Evolutionary conservation across 2,113 vertebrate genomes (phyloP), one percentile per base, ranked within the genome.

Genomic region (Bagarius yarrelli): DNA sequence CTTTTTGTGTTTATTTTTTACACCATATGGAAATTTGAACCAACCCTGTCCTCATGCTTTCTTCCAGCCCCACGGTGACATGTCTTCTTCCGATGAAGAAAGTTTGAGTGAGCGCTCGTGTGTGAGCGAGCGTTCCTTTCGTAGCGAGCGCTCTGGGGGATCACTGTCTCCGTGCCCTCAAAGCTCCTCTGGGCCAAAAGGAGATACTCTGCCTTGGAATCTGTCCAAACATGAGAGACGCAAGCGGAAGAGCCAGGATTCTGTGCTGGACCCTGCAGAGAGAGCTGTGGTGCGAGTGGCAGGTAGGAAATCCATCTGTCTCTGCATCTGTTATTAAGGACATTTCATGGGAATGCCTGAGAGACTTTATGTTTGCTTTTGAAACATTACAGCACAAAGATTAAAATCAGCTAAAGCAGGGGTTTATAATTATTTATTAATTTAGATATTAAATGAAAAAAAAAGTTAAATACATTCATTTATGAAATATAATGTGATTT

Each of bases 31-130:
- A 36, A 30, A 56, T 73, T 79, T 40, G 60, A 53, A 78, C 55
- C 8, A 63, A 78, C 70, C 25, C 74, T 71, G 47, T 69, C 44
- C 32, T 27, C 30, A 9, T 85, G 16, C 27, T 34, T 78, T 40
- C 70, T 79, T 75, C 59, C 81, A 87, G 76, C 3, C 77, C 3
- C 18, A 78, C 27, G 80, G 87, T 79, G 82, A 88, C 76, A 99
- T 99, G 97, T 97, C 97, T 90, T 98, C 96, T 72, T 98, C 97
- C 0, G 97, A 98, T 2, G 97, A 99, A 88, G 97, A 99, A 86
- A 98, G 96, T 78, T 94, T 98, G 82, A 99, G 97, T 59, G 97
- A 98, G 89, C 91, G 96, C 18, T 98, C 97, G 0, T 97, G 94
- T 86, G 89, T 94, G 84, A 98, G 96, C 0, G 97, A 98, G 90